A percentile compares a stretch with the other conserved stretches of the same genome.
Conservation (phyloP, 2,797 vertebrate species). For the Dicrostonyx torquatus region DNA sequence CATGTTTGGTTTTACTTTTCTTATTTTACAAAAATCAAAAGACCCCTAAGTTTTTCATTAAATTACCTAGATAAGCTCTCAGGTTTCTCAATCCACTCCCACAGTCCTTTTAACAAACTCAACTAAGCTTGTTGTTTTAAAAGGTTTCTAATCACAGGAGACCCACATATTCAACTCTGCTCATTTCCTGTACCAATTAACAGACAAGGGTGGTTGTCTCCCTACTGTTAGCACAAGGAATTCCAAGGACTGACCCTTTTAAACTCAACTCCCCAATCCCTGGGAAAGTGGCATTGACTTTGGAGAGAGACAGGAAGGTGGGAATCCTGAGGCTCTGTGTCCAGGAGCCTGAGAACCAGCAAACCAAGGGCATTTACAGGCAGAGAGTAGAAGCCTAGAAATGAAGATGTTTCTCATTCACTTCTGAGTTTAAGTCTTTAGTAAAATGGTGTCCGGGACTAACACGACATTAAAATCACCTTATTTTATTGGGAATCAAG, state of each 20-base stretch:
- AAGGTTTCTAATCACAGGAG: constrained; percentile 80
- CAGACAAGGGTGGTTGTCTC: constrained; percentile 77
- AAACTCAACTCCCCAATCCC: constrained; percentile 73
- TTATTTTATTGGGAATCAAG: constrained; percentile 66
- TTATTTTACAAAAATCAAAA: constrained; percentile 52
- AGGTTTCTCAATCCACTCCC: constrained; percentile 45
- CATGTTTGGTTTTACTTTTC: constrained; percentile 52
- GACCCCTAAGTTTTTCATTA: constrained; percentile 50
- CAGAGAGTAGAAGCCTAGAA: neutral
- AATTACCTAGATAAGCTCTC: constrained; percentile 69
- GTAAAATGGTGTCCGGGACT: constrained; percentile 60
- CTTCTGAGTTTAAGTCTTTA: constrained; percentile 65
- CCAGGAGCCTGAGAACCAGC: constrained; percentile 73
- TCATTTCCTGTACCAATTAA: constrained; percentile 82
- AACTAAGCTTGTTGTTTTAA: constrained; percentile 80
- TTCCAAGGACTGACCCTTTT: constrained; percentile 81
- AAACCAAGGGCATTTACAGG: constrained; percentile 27
- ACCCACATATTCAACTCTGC: constrained; percentile 73
- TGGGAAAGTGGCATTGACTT: constrained; percentile 79
- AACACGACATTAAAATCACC: constrained; percentile 60
- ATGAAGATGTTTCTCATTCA: constrained; percentile 69
- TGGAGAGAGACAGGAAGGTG: constrained; percentile 77
- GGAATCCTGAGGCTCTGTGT: constrained; percentile 74
- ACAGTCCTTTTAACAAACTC: constrained; percentile 62
- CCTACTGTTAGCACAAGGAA: constrained; percentile 80